These are phyloP conservation scores for Setophaga kirtlandii DNA, from an alignment of 2,113 vertebrate genomes.

Conservation along the genomic window DNA sequence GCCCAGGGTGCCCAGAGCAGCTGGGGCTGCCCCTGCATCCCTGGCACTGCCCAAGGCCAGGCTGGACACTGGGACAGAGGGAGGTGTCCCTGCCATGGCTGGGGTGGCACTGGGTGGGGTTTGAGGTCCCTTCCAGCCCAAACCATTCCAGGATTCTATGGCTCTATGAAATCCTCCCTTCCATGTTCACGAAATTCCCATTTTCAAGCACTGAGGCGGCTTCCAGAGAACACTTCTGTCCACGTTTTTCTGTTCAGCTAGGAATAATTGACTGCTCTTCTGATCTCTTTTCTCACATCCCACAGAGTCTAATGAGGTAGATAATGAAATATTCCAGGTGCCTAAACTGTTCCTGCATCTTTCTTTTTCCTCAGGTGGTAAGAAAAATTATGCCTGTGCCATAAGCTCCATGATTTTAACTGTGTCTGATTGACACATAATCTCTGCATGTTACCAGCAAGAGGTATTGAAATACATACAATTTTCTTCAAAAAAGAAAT, in stretches of 20 bases:
- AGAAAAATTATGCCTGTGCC: background rate
- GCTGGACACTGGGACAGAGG: background rate
- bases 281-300: background rate
- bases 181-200: background rate
- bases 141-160: too few relatives aligned
- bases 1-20: background rate
- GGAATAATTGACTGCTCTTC: background rate
- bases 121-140: rapidly evolving
- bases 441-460: background rate
- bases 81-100: background rate
- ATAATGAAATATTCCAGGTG: background rate
- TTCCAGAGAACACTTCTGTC: rapidly evolving
- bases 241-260: background rate
- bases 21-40: background rate
- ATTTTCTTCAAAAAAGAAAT: background rate
- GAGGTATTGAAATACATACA: background rate
- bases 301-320: background rate
- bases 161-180: background rate
- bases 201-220: background rate
- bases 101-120: rapidly evolving
- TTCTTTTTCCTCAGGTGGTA: background rate
- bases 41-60: background rate
- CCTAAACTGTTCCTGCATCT: background rate
- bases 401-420: background rate
- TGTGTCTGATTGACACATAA: background rate